These are phyloP conservation scores for Seriola aureovittata DNA, from an alignment of 2,113 vertebrate genomes.

Conservation along the genomic window DNA sequence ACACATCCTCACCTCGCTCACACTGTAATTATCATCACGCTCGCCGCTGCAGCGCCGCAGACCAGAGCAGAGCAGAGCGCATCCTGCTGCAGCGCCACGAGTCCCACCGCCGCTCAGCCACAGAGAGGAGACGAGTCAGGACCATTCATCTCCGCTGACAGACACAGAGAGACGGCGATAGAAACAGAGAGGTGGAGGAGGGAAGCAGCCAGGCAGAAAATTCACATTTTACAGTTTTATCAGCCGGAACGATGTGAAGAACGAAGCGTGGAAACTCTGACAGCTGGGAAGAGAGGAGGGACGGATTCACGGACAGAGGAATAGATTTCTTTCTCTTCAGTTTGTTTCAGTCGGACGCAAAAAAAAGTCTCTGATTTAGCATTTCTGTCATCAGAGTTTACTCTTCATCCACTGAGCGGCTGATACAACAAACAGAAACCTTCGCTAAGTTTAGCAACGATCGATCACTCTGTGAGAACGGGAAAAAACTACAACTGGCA, in stretches of 20 bases:
- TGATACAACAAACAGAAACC: too few relatives aligned
- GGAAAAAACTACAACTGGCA: too few relatives aligned
- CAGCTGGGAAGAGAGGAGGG: too few relatives aligned
- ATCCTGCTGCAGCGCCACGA: background rate
- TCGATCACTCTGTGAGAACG: too few relatives aligned
- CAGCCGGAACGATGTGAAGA: background rate
- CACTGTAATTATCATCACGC: slow-evolving; percentile 2
- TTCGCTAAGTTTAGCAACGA: too few relatives aligned
- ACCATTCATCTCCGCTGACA: slow-evolving; percentile 2
- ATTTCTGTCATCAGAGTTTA: too few relatives aligned
- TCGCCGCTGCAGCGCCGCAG: slow-evolving; percentile 1
- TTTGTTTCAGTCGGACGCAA: background rate
- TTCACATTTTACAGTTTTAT: slow-evolving; percentile 25
- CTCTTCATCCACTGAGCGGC: too few relatives aligned
- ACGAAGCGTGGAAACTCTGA: too few relatives aligned
- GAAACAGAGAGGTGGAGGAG: background rate
- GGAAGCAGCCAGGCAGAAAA: slow-evolving; percentile 19
- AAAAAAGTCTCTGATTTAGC: too few relatives aligned
- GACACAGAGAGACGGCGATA: background rate
- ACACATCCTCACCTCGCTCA: slow-evolving; percentile 8
- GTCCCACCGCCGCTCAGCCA: background rate
- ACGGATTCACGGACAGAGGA: background rate
- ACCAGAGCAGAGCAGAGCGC: too few relatives aligned
- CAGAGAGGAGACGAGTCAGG: background rate
- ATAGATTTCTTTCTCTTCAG: background rate